Evolutionary conservation across 2,113 vertebrate species (phyloP).

Genomic region (Columbina picui): DNA sequence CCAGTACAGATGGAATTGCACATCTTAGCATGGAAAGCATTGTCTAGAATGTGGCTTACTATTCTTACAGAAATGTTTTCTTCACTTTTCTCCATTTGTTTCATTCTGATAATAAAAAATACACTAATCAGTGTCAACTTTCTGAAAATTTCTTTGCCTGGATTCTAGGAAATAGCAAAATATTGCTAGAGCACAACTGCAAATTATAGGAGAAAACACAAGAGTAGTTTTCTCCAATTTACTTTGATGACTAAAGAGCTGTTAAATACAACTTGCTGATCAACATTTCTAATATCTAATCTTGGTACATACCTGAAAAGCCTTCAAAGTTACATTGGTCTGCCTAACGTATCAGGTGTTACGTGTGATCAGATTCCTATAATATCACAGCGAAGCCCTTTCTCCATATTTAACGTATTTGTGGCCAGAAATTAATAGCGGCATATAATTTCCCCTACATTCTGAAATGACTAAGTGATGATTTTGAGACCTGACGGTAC

Average conservation of each 20-base stretch:
- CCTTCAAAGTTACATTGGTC: neutral
- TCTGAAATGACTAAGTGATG: neutral
- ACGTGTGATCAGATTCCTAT: neutral
- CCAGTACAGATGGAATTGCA: neutral
- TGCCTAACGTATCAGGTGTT: neutral
- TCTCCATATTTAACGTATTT: neutral
- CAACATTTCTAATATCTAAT: neutral
- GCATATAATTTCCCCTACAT: neutral
- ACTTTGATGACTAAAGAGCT: neutral
- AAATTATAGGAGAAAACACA: neutral
- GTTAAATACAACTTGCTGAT: neutral
- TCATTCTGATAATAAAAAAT: neutral
- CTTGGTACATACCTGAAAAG: neutral
- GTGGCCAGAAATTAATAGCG: neutral
- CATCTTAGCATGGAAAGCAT: neutral
- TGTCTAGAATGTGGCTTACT: neutral
- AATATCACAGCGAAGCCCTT: neutral
- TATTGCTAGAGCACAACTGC: neutral
- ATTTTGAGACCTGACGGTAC: neutral
- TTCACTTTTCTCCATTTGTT: neutral
- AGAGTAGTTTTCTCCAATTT: neutral
- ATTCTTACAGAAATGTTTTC: neutral
- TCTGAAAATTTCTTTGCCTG: neutral
- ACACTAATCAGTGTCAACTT: neutral
- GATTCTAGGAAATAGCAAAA: neutral